Conservation (phyloP, 2,888 invertebrate species). For the Pyrrhosoma nymphula region DNA sequence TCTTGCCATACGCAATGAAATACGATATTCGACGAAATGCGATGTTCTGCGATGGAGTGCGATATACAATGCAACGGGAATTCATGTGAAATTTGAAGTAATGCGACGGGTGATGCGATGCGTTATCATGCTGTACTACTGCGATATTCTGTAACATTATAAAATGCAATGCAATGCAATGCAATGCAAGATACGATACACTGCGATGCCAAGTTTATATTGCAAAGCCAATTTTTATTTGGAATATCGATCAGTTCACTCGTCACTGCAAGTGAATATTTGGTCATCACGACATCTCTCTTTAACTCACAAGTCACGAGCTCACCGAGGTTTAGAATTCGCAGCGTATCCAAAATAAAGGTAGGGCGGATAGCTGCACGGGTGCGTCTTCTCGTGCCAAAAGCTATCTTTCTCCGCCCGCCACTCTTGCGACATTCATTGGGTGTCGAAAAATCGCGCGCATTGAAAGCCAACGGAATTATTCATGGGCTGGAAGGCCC, state of each 20-base stretch:
- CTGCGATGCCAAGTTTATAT: background rate
- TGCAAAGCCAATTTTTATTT: too few relatives aligned
- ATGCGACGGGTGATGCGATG: too few relatives aligned
- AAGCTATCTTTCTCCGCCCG: background rate
- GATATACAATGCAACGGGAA: too few relatives aligned
- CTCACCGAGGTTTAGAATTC: background rate
- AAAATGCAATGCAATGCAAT: too few relatives aligned
- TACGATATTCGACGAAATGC: too few relatives aligned
- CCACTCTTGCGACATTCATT: background rate
- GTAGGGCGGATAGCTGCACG: too few relatives aligned
- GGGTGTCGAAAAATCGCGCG: background rate
- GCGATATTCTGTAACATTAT: too few relatives aligned
- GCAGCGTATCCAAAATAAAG: background rate
- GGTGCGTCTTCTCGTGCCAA: background rate
- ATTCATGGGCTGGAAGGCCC: background rate
- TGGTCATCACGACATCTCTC: background rate
- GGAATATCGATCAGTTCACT: background rate
- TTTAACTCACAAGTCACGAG: conserved; percentile 2
- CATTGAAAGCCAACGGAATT: background rate
- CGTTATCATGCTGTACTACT: too few relatives aligned
- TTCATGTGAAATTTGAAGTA: too few relatives aligned
- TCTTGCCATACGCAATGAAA: too few relatives aligned
- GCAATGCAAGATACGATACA: background rate
- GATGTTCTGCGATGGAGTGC: too few relatives aligned
- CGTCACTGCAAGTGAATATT: background rate